Evolutionary conservation across 2,888 invertebrate genomes (phyloP), one percentile per base, ranked within the genome.

Genomic region (Thalpophila matura): DNA sequence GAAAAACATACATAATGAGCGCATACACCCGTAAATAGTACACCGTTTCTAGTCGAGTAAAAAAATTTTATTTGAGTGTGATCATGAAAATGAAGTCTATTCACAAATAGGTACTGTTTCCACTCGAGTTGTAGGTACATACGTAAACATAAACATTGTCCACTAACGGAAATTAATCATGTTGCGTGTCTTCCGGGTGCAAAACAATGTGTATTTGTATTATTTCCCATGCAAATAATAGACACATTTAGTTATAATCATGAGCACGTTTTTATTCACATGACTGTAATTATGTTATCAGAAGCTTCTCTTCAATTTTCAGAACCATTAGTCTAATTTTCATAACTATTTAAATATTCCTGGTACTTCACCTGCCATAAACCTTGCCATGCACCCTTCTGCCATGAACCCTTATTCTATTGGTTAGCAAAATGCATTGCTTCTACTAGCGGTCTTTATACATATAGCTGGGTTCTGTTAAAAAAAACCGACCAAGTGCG

Each of bases 141-240:
- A 45, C 3, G 4, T 31, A 14, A 35, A 59, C 29, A 49, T 31
- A 42, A 49, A 35, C 59, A 50, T 27, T 22, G 38, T 66, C 65
- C 26, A 56, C 49, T 29, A 33, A 51, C 46, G 50, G 74, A 74
- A 55, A 74, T 29, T 49, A 56, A 60, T 57, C 33, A 35, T 37
- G 24, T 51, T 38, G 72, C 50, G 50, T 68, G 49, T 70, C 69
- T 68, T 70, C 70, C 70, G 69, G 69, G 54, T 55, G 50, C 18
- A 56, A 33, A 71, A 73, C 45, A 59, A 70, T 67, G 33, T 18
- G 51, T 60, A 26, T 50, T 69, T 38, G 40, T 60, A 50, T 47
- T 58, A 70, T 55, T 74, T 68, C 74, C 74, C 74, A 60, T 47
- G 54, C 1, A 26, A 59, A 60, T 54, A 54, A 55, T 20, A 54